A percentile compares a stretch with the other conserved stretches of the same genome.
phyloP scores from a whole-genome alignment of 53 echinoderm and acorn worm genomes.

The Antedon mediterranea region DNA sequence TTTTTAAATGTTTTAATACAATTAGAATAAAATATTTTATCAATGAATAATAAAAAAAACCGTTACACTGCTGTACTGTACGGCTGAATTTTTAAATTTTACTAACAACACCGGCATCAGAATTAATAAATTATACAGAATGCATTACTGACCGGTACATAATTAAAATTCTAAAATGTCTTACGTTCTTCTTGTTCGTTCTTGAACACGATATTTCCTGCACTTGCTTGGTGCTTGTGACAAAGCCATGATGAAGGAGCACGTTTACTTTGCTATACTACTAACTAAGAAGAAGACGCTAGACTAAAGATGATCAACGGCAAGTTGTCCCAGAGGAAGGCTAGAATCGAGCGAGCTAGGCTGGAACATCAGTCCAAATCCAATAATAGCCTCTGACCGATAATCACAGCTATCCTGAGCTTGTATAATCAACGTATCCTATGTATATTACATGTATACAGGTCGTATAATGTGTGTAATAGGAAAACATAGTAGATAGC shows the following conservation, averaged over 20 bases:
- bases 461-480: neutral
- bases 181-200: neutral
- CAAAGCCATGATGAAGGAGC: neutral
- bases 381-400: neutral
- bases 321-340: neutral
- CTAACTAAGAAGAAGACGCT: too few relatives aligned
- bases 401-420: neutral
- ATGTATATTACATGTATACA: neutral
- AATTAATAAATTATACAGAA: too few relatives aligned
- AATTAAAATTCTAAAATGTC: neutral
- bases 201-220: neutral
- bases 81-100: too few relatives aligned
- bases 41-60: too few relatives aligned
- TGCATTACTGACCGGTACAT: too few relatives aligned
- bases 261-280: too few relatives aligned
- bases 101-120: too few relatives aligned
- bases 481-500: neutral
- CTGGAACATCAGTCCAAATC: neutral
- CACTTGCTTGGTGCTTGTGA: neutral
- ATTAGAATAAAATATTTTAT: too few relatives aligned
- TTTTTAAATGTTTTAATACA: too few relatives aligned
- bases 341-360: neutral
- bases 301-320: neutral
- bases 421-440: neutral
- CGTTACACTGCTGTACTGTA: too few relatives aligned